A percentile compares a stretch with the other conserved stretches of the same genome.
phyloP scores from a whole-genome alignment of 2,888 invertebrate species.

The Cerceris rybyensis region DNA sequence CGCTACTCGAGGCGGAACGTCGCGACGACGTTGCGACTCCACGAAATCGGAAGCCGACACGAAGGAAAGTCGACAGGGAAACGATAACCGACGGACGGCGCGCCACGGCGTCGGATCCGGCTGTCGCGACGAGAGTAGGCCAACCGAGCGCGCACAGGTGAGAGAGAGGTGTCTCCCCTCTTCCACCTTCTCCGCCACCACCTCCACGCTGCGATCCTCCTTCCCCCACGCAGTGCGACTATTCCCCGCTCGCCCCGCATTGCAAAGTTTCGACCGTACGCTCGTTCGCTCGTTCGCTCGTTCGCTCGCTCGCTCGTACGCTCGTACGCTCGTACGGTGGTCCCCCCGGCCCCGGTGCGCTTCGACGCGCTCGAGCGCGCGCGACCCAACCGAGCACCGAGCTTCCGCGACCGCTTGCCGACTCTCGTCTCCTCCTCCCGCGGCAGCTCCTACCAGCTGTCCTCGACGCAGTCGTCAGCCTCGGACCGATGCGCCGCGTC shows the following conservation, averaged over 20 bases:
- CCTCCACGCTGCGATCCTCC: conserved; percentile 7
- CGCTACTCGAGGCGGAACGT: not conserved
- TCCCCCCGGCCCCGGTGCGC: conserved; percentile 65
- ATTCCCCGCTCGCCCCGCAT: not conserved
- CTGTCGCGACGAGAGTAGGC: conserved; percentile 70
- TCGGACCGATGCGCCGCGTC: too few species aligned
- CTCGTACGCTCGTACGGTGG: too few species aligned
- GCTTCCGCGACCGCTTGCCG: conserved; percentile 48
- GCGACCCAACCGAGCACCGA: conserved; percentile 40
- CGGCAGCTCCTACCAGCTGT: too few species aligned
- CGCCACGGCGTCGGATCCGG: conserved; percentile 61
- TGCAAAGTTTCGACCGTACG: not conserved
- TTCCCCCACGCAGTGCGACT: not conserved
- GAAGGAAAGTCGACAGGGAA: not conserved
- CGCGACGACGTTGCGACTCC: conserved; percentile 12
- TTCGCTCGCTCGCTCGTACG: not conserved
- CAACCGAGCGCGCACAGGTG: conserved; percentile 75
- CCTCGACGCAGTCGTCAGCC: too few species aligned
- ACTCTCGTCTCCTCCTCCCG: too few species aligned
- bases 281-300: not conserved
- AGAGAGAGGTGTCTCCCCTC: conserved; percentile 61
- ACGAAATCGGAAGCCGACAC: not conserved
- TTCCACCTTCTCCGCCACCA: conserved; percentile 18
- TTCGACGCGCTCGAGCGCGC: conserved; percentile 70
- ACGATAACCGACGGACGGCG: conserved; percentile 22